Evolutionary conservation across 2,797 vertebrate species (phyloP).

Genomic region (Spinus olivaceus): DNA sequence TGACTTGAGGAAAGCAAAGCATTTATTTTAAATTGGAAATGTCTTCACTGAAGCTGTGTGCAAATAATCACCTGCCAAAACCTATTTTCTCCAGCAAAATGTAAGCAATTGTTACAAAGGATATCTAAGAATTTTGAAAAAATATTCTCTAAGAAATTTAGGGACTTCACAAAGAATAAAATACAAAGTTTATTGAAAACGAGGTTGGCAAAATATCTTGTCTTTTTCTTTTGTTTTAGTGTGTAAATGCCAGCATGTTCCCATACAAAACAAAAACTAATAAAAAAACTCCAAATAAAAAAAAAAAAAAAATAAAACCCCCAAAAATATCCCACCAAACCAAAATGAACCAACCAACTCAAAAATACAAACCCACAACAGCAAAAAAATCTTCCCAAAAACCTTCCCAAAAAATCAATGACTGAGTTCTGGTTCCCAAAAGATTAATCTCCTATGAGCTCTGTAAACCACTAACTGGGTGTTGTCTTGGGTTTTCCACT

Average conservation of each 20-base stretch:
- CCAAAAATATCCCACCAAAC: too few species aligned
- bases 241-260: neutral
- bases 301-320: neutral
- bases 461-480: neutral
- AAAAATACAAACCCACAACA: neutral
- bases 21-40: neutral
- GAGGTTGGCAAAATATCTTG: neutral
- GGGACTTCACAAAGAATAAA: neutral
- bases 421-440: neutral
- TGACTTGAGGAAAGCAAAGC: neutral
- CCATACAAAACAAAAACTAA: neutral
- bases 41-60: neutral
- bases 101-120: neutral
- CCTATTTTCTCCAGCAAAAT: neutral
- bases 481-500: neutral
- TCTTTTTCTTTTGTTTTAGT: neutral
- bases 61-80: neutral
- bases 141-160: neutral
- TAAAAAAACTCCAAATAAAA: neutral
- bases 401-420: neutral
- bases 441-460: neutral
- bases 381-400: rapidly evolving
- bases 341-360: neutral
- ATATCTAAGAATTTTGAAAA: neutral
- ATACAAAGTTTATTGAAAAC: neutral